Conservation (phyloP, 2,797 vertebrate genomes). For the Cetoscarus ocellatus region DNA sequence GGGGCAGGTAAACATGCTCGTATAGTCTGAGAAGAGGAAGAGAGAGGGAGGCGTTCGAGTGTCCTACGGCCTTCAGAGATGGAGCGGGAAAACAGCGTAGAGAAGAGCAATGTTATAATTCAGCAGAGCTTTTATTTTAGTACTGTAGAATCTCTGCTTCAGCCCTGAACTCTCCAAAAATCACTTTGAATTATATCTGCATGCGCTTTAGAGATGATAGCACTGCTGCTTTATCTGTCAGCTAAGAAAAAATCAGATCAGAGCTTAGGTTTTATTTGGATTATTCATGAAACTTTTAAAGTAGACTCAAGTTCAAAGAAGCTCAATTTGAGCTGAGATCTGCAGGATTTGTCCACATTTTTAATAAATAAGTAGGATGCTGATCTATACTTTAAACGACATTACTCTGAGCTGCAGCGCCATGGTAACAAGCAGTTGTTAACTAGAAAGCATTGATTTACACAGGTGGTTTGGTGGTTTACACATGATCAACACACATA, state of each 20-base stretch:
- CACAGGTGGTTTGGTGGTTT: no score
- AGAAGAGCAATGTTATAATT: constrained; percentile 5
- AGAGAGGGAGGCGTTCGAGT: neutral
- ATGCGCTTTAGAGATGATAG: no score
- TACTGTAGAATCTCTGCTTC: neutral
- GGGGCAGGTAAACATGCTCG: constrained; percentile 44
- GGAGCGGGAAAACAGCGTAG: neutral
- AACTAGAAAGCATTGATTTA: no score
- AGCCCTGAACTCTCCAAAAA: neutral
- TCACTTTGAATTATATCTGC: neutral
- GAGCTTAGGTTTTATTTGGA: neutral
- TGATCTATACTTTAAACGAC: no score
- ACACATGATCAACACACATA: no score
- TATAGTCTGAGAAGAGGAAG: constrained; percentile 15
- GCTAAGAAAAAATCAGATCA: neutral
- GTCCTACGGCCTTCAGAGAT: constrained; percentile 12
- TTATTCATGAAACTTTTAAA: neutral
- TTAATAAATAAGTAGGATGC: no score
- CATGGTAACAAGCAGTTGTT: no score
- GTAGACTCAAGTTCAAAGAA: no score
- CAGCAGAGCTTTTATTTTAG: constrained; percentile 20
- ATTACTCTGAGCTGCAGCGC: no score
- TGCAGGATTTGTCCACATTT: neutral
- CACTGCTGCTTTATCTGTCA: neutral
- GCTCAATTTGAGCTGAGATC: neutral